Evolutionary conservation across 2,113 vertebrate genomes (phyloP).

Genomic region (Boleophthalmus pectinirostris): DNA sequence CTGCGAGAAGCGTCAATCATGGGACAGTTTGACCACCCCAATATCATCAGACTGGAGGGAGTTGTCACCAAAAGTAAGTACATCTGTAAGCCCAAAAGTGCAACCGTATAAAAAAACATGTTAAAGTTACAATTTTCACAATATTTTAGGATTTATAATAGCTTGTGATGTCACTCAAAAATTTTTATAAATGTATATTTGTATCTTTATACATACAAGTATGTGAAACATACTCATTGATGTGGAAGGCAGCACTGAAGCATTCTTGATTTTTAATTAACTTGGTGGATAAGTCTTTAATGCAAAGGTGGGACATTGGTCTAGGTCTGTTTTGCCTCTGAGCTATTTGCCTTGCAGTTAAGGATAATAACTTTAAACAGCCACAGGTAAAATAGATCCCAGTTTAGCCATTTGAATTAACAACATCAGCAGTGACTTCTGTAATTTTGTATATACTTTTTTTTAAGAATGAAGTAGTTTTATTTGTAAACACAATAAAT

Average conservation of each 20-base stretch:
- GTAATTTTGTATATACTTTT: too few relatives aligned
- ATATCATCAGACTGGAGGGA: conserved; percentile 92
- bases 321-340: background rate
- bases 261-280: background rate
- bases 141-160: background rate
- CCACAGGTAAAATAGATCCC: background rate
- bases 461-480: background rate
- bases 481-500: too few relatives aligned
- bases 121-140: background rate
- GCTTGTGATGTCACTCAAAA: too few relatives aligned
- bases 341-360: background rate
- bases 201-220: too few relatives aligned
- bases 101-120: background rate
- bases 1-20: conserved; percentile 94
- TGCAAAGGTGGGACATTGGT: background rate
- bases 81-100: background rate
- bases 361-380: background rate
- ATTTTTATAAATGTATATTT: too few relatives aligned
- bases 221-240: background rate
- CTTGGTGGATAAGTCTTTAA: background rate
- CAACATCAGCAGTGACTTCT: background rate
- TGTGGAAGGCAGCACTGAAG: background rate
- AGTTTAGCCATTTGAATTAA: background rate
- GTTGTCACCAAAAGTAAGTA: conserved; percentile 96
- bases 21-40: conserved; percentile 96